A percentile compares a stretch with the other conserved stretches of the same genome.
phyloP scores from a whole-genome alignment of 2,888 invertebrate species.

The Euzophera pinguis region DNA sequence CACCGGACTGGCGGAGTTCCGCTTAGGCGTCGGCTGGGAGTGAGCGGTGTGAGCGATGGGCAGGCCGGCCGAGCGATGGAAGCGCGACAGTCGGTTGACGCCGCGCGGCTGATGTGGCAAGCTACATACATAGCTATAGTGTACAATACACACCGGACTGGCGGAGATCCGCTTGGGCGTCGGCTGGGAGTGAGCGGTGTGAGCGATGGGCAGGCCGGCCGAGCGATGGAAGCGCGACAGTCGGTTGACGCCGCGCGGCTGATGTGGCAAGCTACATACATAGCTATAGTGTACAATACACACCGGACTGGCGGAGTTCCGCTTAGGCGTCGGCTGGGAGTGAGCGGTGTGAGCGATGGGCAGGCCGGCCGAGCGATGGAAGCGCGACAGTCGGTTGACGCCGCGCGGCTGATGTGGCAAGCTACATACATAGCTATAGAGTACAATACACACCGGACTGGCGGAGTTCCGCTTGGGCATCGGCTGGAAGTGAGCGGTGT shows the following conservation, averaged over 20 bases:
- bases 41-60: constrained; percentile 42
- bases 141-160: background rate
- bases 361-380: too few relatives aligned
- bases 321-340: constrained; percentile 65
- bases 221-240: constrained; percentile 90
- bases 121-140: too few relatives aligned
- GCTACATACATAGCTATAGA: too few relatives aligned
- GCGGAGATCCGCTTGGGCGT: constrained; percentile 30
- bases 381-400: too few relatives aligned
- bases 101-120: too few relatives aligned
- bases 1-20: constrained; percentile 37
- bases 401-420: too few relatives aligned
- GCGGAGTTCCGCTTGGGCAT: too few relatives aligned
- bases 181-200: constrained; percentile 82
- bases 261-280: too few relatives aligned
- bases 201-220: constrained; percentile 87
- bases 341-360: constrained; percentile 79
- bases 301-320: constrained; percentile 20
- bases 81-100: constrained; percentile 95
- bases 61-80: constrained; percentile 97
- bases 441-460: too few relatives aligned
- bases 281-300: too few relatives aligned
- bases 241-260: too few relatives aligned
- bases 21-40: constrained; percentile 65
- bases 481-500: too few relatives aligned